phyloP scores from a whole-genome alignment of 2,113 vertebrate species.

The Conger conger region DNA sequence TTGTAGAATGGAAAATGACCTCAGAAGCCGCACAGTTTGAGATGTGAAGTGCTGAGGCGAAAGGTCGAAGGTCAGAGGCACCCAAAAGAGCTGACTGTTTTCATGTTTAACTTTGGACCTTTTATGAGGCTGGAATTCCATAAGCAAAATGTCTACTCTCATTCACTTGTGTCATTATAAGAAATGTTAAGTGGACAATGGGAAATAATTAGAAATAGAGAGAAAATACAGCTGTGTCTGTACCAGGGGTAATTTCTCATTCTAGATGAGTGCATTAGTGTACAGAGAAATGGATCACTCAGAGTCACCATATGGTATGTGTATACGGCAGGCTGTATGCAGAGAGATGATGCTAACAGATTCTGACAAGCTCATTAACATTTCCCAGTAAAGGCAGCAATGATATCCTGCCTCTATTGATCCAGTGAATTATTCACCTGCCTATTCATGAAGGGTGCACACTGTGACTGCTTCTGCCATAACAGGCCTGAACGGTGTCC shows the following conservation, averaged over 20 bases:
- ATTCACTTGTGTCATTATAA: slow-evolving; percentile 26
- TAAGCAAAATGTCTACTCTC: slow-evolving; percentile 38
- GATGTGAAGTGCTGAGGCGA: not conserved
- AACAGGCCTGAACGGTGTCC: not conserved
- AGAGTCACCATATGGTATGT: slow-evolving; percentile 43
- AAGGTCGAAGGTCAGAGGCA: not conserved
- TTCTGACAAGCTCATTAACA: not conserved
- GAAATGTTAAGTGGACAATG: slow-evolving; percentile 45
- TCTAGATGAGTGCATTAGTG: slow-evolving; percentile 31
- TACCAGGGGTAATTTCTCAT: slow-evolving; percentile 32
- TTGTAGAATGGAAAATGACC: not conserved
- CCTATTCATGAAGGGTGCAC: slow-evolving; percentile 14
- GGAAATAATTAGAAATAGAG: slow-evolving; percentile 51
- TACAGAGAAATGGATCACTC: slow-evolving; percentile 18
- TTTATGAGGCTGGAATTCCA: slow-evolving; percentile 35
- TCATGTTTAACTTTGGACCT: slow-evolving; percentile 43
- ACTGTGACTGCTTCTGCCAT: not conserved
- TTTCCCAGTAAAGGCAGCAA: not conserved
- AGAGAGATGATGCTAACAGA: not conserved
- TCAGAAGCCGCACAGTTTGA: slow-evolving; percentile 2
- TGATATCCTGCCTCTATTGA: slow-evolving; percentile 8
- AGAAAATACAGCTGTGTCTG: slow-evolving; percentile 43
- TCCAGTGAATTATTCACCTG: slow-evolving; percentile 33
- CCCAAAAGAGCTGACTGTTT: not conserved
- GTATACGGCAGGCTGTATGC: not conserved